phyloP scores from a whole-genome alignment of 2,888 invertebrate species.

The Pachydiplax longipennis region DNA sequence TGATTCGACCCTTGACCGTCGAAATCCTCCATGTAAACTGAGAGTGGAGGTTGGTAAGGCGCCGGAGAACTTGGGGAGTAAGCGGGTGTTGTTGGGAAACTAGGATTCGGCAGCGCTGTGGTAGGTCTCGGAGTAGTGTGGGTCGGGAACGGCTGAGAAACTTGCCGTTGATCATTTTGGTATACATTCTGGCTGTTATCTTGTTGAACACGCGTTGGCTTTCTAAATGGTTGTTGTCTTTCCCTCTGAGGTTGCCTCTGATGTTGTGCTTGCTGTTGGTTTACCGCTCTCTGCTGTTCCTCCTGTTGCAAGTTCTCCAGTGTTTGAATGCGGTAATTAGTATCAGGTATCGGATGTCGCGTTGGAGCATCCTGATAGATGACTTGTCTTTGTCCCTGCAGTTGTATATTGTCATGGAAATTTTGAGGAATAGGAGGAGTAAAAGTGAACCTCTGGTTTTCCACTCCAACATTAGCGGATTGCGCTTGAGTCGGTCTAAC shows the following conservation, averaged over 20 bases:
- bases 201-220: not conserved
- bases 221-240: not conserved
- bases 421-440: not conserved
- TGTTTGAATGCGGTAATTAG: constrained; percentile 55
- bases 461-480: not conserved
- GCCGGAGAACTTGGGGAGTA: constrained; percentile 17
- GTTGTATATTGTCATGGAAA: not conserved
- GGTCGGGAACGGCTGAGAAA: not conserved
- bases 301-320: constrained; percentile 56
- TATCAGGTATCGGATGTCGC: constrained; percentile 53
- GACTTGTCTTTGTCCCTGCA: constrained; percentile 51
- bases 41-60: constrained; percentile 84
- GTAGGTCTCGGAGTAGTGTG: constrained; percentile 1
- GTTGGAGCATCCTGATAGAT: constrained; percentile 55
- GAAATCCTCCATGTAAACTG: constrained; percentile 73
- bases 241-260: not conserved
- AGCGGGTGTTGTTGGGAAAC: not conserved
- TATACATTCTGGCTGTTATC: not conserved
- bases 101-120: not conserved
- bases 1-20: constrained; percentile 62
- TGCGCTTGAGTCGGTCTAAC: not conserved
- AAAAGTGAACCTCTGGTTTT: not conserved
- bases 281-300: constrained; percentile 1
- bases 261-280: not conserved
- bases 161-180: not conserved